Evolutionary conservation across 2,113 vertebrate genomes (phyloP), one percentile per base, ranked within the genome.

Genomic region (Collichthys lucidus): DNA sequence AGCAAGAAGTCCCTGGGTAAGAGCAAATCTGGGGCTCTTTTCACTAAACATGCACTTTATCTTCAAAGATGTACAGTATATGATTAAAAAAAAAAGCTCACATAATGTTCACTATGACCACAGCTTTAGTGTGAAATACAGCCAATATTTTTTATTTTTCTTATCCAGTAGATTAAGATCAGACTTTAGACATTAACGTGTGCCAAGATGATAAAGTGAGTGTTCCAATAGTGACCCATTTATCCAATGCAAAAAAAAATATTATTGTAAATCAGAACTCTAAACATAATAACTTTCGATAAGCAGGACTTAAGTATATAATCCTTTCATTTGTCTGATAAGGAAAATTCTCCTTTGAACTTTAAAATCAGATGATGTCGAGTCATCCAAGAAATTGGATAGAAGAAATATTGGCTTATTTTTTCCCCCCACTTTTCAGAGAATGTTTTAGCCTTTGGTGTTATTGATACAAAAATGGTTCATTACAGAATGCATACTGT

Each of bases 121-220:
- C 82, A 73, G 74, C 66, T 67, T 31, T 69, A 52, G 84, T 88
- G 82, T 87, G 72, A 90, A 85, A 83, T 50, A 75, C 59, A 65
- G 60, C 55, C 62, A 9, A 59, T 89, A n/a, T 35, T 35, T 35
- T 35, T 7, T n/a, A n/a, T n/a, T 88, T 79, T 82, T 88, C 87
- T 88, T 83, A 92, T 71, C 63, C 57, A 68, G 68, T 81, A 89
- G 88, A 92, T 89, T 86, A 89, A 80, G 89, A 86, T 89, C 88
- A 90, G n/a, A 60, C 50, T 76, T 70, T 65, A 78, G 61, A 74
- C 66, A 2, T 69, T 60, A 49, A 69, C 10, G 86, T 67, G 52
- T 76, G 74, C 66, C 71, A 85, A 66, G 16, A 62, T 17, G 20
- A 65, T 64, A 77, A n/a, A n/a, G n/a, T n/a, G n/a, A n/a, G n/a